Evolutionary conservation across 2,113 vertebrate species (phyloP).

Genomic region (Leucosticte australis): DNA sequence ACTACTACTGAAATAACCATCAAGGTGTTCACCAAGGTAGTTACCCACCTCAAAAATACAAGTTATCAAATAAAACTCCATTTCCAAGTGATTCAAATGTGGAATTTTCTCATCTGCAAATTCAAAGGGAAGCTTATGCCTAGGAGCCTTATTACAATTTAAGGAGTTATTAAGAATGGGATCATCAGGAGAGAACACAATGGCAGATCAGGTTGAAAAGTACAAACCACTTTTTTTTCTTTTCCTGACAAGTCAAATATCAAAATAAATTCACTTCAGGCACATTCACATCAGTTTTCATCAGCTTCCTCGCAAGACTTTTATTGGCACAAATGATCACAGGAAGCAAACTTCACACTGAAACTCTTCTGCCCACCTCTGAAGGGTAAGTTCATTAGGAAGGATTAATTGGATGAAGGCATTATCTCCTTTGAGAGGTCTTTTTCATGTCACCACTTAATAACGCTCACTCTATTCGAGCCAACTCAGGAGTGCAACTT

Average conservation of each 20-base stretch:
- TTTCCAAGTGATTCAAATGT: conserved; percentile 12
- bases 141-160: not conserved
- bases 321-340: conserved; percentile 43
- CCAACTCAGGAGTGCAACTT: not conserved
- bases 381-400: conserved; percentile 38
- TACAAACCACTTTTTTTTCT: not conserved
- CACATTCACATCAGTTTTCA: conserved; percentile 12
- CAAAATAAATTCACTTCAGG: conserved; percentile 51
- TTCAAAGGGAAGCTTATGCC: conserved; percentile 10
- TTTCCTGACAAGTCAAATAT: conserved; percentile 9
- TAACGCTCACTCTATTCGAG: not conserved
- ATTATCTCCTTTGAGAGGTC: conserved; percentile 11
- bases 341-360: conserved; percentile 27
- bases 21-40: not conserved
- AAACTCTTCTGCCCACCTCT: not conserved
- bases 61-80: conserved; percentile 6
- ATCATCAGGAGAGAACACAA: not conserved
- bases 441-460: conserved; percentile 32
- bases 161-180: conserved; percentile 42
- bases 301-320: not conserved
- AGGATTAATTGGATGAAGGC: conserved; percentile 47
- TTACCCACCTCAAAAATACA: conserved; percentile 10
- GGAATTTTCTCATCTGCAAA: conserved; percentile 7
- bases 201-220: not conserved
- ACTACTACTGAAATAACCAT: conserved; percentile 4